phyloP scores from a whole-genome alignment of 2,888 invertebrate species.

The Heliconius cydno region DNA sequence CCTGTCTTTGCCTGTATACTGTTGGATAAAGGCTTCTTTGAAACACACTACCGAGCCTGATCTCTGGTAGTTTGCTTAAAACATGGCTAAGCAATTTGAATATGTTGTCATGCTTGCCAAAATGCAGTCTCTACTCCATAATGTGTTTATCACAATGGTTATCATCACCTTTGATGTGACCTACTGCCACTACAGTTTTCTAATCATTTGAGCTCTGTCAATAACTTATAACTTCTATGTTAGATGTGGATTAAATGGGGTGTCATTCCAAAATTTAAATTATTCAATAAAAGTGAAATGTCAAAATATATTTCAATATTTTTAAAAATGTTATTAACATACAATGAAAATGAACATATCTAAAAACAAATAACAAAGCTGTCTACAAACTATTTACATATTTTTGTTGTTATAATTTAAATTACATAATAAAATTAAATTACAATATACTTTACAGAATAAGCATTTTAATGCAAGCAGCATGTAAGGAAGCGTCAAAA shows the following conservation, averaged over 20 bases:
- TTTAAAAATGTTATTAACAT: too few relatives aligned
- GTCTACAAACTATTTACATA: too few relatives aligned
- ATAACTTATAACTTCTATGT: neutral
- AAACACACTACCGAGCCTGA: too few relatives aligned
- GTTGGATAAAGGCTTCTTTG: too few relatives aligned
- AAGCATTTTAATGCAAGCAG: constrained; percentile 89
- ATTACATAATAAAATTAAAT: neutral
- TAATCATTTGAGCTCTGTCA: neutral
- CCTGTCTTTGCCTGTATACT: too few relatives aligned
- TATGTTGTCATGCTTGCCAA: neutral
- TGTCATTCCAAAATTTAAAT: neutral
- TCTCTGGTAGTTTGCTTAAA: too few relatives aligned
- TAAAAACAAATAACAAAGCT: too few relatives aligned
- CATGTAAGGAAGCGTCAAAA: constrained; percentile 89
- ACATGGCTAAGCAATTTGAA: too few relatives aligned
- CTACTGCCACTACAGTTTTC: neutral
- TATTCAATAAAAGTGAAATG: neutral
- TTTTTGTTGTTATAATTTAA: too few relatives aligned
- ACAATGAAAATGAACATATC: too few relatives aligned
- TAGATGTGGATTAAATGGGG: neutral
- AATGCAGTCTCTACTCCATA: neutral
- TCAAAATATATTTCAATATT: too few relatives aligned
- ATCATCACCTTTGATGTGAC: neutral
- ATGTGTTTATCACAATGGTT: neutral
- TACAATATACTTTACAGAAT: constrained; percentile 80